Base-by-base conservation (phyloP, 1,140 invertebrate species). In the Drosophila arizonae region DNA sequence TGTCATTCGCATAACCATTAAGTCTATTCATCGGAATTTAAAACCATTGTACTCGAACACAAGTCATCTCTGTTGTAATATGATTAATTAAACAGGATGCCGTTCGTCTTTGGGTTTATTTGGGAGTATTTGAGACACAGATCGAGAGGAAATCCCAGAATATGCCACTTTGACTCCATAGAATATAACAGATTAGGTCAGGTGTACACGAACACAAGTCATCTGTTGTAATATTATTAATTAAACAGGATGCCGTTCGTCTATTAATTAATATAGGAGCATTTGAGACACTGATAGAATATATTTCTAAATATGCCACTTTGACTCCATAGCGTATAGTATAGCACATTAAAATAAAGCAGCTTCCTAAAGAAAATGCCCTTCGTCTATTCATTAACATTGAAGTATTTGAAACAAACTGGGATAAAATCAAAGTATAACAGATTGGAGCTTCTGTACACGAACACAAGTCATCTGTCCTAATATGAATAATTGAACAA, bases 91-190 rank as follows among this genome's bases (percentile, higher is more conserved):
- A 41, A 28, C 71, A 73, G 70, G 57, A 72, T 72, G 62, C 69
- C 69, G 69, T 60, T 72, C 62, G 69, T 52, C 33, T 21, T n/a
- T 62, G 0, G 0, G 5, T 72, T 67, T 0, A 17, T 76, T 17
- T 72, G 3, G 69, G 63, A 72, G 69, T 6, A 64, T 51, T 74
- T 77, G 75, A 77, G 75, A 74, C 71, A 77, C 55, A 69, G 43
- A 26, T 61, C n/a, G 6, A 36, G 50, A 17, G 15, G 21, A 0
- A 11, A 50, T 28, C 11, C 48, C 13, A 43, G 52, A 66, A 50
- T 73, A 69, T 76, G 76, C 67, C 81, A 84, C 81, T 85, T 85
- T 85, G 17, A 51, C 81, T 81, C 81, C 81, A 36, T 1, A 13
- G 45, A n/a, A 5, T 26, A 57, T 66, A 41, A 66, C 33, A 39